Evolutionary conservation across 2,797 vertebrate genomes (phyloP), one percentile per base, ranked within the genome.

Genomic region (Heterohyrax brucei): DNA sequence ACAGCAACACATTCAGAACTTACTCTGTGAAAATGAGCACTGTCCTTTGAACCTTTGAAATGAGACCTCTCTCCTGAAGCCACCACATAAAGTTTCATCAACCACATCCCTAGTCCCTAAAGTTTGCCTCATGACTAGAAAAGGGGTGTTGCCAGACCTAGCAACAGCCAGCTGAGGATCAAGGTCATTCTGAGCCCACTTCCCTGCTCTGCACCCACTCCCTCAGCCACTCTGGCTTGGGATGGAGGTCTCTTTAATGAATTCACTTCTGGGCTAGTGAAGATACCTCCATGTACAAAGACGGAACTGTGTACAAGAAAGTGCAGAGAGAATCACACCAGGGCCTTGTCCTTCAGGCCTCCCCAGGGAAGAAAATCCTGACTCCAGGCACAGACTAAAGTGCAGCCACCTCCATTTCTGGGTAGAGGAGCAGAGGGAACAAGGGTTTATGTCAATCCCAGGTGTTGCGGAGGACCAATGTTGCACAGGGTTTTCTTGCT

Each of bases 31-130:
- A 21, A n/a, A 77, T 86, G 59, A 96, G 61, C 46, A 78, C 77
- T 73, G 62, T 21, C 62, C 72, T 94, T 83, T 77, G 66, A 91
- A 56, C 56, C 72, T 94, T 80, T 77, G 66, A 91, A 56, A 81
- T 50, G n/a, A 87, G 44, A 48, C 53, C n/a, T 19, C 68, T 22
- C 9, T 46, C 22, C 44, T 12, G 53, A 61, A 21, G 18, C 33
- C 21, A 24, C 9, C 30, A 77, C 62, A 44, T 24, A 4, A 18
- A 77, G 13, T 14, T 46, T 90, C 39, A 59, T 68, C 18, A 26
- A 30, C 59, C 39, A 59, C 1, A 33, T 22, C 72, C n/a, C 13
- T 33, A 4, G 19, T 59, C 22, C 5, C 44, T 48, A 10, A 64
- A 13, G 16, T 70, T 30, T 30, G 66, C 28, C n/a, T 87, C 26